A percentile compares a stretch with the other conserved stretches of the same genome.
phyloP scores from a whole-genome alignment of 2,797 vertebrate genomes.

The Etheostoma nigrum region DNA sequence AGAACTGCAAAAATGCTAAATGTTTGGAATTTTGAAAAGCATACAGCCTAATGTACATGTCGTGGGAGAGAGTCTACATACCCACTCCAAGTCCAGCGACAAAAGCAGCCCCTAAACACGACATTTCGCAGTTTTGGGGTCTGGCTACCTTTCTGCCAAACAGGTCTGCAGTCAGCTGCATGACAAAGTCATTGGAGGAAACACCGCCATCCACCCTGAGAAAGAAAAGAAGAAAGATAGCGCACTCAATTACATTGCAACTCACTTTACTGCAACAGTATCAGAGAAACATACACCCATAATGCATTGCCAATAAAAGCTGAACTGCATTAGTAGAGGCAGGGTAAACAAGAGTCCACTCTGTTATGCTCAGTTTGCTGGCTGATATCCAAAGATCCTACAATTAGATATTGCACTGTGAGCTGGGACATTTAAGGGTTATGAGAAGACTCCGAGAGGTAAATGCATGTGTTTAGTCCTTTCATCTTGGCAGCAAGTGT shows the following conservation, averaged over 20 bases:
- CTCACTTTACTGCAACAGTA: slow-evolving; percentile 46
- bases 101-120: slow-evolving; percentile 93
- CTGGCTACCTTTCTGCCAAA: slow-evolving; percentile 88
- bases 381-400: slow-evolving; percentile 20
- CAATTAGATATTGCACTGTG: slow-evolving; percentile 23
- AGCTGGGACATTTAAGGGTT: slow-evolving; percentile 6
- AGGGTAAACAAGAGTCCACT: slow-evolving; percentile 15
- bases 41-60: neutral
- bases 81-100: slow-evolving; percentile 93
- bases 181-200: slow-evolving; percentile 92
- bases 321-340: slow-evolving; percentile 37
- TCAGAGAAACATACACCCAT: slow-evolving; percentile 37
- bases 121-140: slow-evolving; percentile 89
- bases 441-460: neutral
- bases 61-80: slow-evolving; percentile 70
- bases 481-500: neutral
- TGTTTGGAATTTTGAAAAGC: neutral
- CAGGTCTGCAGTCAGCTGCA: slow-evolving; percentile 98
- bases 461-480: neutral
- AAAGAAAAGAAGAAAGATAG: neutral
- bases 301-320: slow-evolving; percentile 56
- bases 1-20: neutral
- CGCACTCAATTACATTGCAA: slow-evolving; percentile 31
- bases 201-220: slow-evolving; percentile 94
- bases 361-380: slow-evolving; percentile 25